These are phyloP conservation scores for Geococcyx californianus DNA, from an alignment of 2,113 vertebrate genomes.

Conservation along the genomic window DNA sequence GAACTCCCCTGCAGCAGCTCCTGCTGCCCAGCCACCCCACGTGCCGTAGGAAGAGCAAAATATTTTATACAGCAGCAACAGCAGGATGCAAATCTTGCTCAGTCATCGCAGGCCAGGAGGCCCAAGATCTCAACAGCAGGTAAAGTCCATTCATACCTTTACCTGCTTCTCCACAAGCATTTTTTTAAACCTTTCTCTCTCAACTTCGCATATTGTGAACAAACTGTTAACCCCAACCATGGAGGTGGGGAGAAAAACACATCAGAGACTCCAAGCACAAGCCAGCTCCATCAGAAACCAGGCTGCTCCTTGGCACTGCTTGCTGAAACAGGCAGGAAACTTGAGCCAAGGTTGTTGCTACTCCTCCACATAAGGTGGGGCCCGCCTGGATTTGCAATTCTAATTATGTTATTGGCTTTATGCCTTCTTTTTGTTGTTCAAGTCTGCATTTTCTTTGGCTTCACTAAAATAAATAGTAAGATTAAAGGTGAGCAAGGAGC, in stretches of 20 bases:
- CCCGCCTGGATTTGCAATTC: slow-evolving; percentile 35
- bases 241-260: neutral
- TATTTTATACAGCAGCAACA: neutral
- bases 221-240: neutral
- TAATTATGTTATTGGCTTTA: neutral
- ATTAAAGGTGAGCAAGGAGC: neutral
- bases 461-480: neutral
- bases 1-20: neutral
- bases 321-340: neutral
- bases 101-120: neutral
- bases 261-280: neutral
- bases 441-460: neutral
- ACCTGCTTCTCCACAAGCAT: accelerated
- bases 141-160: neutral
- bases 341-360: neutral
- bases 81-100: accelerated
- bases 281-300: neutral
- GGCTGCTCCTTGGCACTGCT: neutral
- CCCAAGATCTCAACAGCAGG: neutral
- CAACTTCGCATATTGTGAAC: neutral
- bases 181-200: neutral
- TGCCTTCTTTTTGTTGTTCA: neutral
- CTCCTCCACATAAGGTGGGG: neutral
- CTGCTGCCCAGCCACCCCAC: neutral
- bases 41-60: neutral